Percentiles rank a stretch among this genome's conserved stretches.
phyloP scores from a whole-genome alignment of 2,113 vertebrate genomes.

The Shinisaurus crocodilurus region DNA sequence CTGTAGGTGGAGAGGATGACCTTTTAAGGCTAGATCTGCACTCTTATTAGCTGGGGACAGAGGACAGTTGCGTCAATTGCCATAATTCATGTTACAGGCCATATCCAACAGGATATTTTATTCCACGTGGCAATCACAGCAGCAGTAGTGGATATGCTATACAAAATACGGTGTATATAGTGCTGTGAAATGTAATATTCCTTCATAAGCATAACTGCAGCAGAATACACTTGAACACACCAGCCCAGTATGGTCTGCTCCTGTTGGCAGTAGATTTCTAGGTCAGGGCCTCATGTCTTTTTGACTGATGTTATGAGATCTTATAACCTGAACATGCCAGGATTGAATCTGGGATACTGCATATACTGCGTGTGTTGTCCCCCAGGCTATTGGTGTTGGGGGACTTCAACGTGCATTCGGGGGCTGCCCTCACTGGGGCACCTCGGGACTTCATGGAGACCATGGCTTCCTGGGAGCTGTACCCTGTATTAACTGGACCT shows the following conservation, averaged over 20 bases:
- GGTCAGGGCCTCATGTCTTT: neutral
- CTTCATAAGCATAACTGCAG: neutral
- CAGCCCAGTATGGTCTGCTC: neutral
- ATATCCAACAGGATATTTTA: neutral
- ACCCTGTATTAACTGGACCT: no score
- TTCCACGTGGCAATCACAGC: neutral
- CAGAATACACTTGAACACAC: neutral
- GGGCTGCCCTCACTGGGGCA: no score
- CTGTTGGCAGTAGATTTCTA: neutral
- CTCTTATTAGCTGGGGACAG: neutral
- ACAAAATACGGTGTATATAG: neutral
- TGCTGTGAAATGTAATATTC: neutral
- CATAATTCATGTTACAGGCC: neutral
- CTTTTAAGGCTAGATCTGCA: neutral
- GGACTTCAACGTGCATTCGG: no score
- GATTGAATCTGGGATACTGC: no score
- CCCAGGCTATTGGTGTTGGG: no score
- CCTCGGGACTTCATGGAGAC: no score
- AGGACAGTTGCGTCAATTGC: neutral
- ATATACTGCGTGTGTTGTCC: no score
- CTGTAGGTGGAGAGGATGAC: neutral
- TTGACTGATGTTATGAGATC: neutral
- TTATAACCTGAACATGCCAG: neutral
- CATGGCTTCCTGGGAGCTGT: no score
- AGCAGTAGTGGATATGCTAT: neutral